A percentile compares a stretch with the other conserved stretches of the same genome.
These are phyloP conservation scores for Eurystomus gularis DNA, from an alignment of 2,113 vertebrate species.

Conservation along the genomic window DNA sequence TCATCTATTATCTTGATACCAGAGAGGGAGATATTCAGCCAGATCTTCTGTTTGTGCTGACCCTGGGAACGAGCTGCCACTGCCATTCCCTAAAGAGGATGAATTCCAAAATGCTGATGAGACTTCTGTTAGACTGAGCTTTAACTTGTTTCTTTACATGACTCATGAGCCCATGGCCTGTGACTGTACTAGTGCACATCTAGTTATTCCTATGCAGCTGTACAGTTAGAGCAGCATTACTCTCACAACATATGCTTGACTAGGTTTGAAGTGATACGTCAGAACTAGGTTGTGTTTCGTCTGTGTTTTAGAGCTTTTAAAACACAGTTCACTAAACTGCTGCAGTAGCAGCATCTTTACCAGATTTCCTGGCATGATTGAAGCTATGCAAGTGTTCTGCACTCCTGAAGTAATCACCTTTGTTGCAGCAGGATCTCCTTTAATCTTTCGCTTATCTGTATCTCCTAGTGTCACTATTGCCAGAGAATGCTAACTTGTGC, in stretches of 20 bases:
- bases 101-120: neutral
- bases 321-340: neutral
- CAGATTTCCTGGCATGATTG: neutral
- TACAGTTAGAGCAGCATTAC: neutral
- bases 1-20: slow-evolving; percentile 96
- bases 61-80: slow-evolving; percentile 94
- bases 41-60: slow-evolving; percentile 95
- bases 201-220: neutral
- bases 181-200: neutral
- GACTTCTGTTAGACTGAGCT: neutral
- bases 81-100: slow-evolving; percentile 85
- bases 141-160: neutral
- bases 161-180: neutral
- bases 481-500: neutral
- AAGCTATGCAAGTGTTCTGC: neutral
- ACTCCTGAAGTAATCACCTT: neutral
- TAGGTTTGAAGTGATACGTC: neutral
- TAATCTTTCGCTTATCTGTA: neutral
- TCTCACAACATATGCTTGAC: neutral
- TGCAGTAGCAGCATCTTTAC: neutral
- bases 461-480: neutral
- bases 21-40: slow-evolving; percentile 91
- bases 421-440: neutral
- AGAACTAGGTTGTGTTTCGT: neutral
- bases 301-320: neutral